These are phyloP conservation scores for Lobophora halterata DNA, from an alignment of 2,888 invertebrate species.

Conservation along the genomic window DNA sequence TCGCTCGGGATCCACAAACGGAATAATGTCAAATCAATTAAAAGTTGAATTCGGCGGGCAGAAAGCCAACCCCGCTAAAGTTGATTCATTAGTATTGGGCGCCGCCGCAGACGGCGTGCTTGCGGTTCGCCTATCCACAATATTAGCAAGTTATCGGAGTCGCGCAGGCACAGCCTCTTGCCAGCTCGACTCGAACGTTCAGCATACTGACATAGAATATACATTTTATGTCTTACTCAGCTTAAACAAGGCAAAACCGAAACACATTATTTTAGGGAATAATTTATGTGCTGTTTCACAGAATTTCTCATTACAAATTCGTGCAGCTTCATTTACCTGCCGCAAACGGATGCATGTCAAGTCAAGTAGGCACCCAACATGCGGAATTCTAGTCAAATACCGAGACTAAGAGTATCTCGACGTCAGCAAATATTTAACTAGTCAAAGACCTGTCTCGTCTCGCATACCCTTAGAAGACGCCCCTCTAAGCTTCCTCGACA, in stretches of 20 bases:
- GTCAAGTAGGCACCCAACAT: slow-evolving; percentile 8
- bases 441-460: slow-evolving; percentile 32
- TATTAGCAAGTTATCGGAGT: slow-evolving; percentile 53
- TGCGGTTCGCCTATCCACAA: slow-evolving; percentile 40
- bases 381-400: slow-evolving; percentile 26
- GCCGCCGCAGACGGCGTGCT: slow-evolving; percentile 41
- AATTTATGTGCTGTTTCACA: background rate
- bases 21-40: slow-evolving; percentile 79
- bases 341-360: slow-evolving; percentile 9
- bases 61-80: slow-evolving; percentile 57
- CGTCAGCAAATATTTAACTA: slow-evolving; percentile 31
- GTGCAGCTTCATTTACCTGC: slow-evolving; percentile 12
- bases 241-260: slow-evolving; percentile 8
- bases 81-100: slow-evolving; percentile 70
- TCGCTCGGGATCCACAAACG: slow-evolving; percentile 66
- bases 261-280: slow-evolving; percentile 1
- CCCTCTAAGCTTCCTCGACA: slow-evolving; percentile 21
- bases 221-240: slow-evolving; percentile 35
- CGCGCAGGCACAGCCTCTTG: slow-evolving; percentile 34
- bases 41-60: slow-evolving; percentile 71
- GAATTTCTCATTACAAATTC: slow-evolving; percentile 10
- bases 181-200: slow-evolving; percentile 42
- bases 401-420: slow-evolving; percentile 23
- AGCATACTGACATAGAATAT: slow-evolving; percentile 42
- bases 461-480: slow-evolving; percentile 20